Percentiles rank a stretch among this genome's conserved stretches.
Evolutionary conservation across 2,113 vertebrate species (phyloP).

Genomic region (Rallus limicola): DNA sequence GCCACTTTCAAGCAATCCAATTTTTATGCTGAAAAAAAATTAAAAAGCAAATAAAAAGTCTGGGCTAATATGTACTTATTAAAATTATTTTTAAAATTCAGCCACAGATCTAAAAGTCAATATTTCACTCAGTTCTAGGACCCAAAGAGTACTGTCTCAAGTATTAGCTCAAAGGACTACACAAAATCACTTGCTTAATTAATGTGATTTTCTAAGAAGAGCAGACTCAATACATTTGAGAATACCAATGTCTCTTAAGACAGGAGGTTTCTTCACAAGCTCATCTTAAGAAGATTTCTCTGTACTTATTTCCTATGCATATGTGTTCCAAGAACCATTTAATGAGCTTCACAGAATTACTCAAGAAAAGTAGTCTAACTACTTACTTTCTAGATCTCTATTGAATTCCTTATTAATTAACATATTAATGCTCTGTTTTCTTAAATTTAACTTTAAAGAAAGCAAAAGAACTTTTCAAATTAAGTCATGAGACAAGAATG

Average conservation of each 20-base stretch:
- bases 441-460: conserved; percentile 76
- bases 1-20: not conserved
- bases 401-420: conserved; percentile 79
- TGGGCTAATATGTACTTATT: not conserved
- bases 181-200: conserved; percentile 61
- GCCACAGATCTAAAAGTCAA: conserved; percentile 35
- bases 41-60: not conserved
- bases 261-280: conserved; percentile 38
- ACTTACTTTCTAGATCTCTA: conserved; percentile 70
- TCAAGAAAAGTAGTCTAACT: conserved; percentile 60
- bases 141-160: conserved; percentile 31
- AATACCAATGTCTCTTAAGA: conserved; percentile 53
- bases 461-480: conserved; percentile 76
- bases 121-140: conserved; percentile 29
- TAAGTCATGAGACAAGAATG: conserved; percentile 73
- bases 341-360: conserved; percentile 74
- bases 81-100: not conserved
- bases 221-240: conserved; percentile 33
- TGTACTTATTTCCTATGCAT: conserved; percentile 22
- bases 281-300: conserved; percentile 49
- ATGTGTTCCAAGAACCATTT: conserved; percentile 69
- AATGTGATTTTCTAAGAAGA: conserved; percentile 50
- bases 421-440: conserved; percentile 77
- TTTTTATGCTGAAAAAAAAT: not conserved
- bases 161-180: conserved; percentile 39